These are phyloP conservation scores for Polylopha cassiicola DNA, from an alignment of 2,888 invertebrate species.

Conservation along the genomic window DNA sequence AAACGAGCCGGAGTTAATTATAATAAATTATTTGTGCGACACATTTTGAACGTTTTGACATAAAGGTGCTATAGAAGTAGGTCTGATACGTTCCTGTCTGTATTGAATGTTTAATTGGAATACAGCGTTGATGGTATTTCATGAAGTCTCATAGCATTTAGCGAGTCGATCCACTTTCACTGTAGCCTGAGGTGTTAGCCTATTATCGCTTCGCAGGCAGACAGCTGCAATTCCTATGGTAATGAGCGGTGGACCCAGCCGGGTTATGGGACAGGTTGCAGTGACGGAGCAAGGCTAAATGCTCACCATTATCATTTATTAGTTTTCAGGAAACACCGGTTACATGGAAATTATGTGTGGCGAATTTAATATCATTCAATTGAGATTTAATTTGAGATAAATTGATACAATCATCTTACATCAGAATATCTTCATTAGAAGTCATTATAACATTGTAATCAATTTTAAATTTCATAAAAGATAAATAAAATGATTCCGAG, in stretches of 20 bases:
- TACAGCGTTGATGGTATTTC: constrained; percentile 4
- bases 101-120: neutral
- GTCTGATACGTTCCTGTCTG: neutral
- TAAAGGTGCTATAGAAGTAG: neutral
- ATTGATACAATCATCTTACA: constrained; percentile 10
- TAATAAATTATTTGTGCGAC: constrained; percentile 16
- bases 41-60: constrained; percentile 3
- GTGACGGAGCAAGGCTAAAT: constrained; percentile 46
- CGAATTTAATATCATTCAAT: constrained; percentile 21
- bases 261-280: constrained; percentile 37
- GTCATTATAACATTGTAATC: constrained; percentile 1
- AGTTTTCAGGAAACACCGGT: constrained; percentile 51
- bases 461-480: no score
- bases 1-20: constrained; percentile 20
- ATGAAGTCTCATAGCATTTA: constrained; percentile 16
- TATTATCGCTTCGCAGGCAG: constrained; percentile 53
- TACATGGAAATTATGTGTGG: constrained; percentile 25
- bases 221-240: constrained; percentile 62
- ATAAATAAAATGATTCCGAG: no score
- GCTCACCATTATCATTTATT: constrained; percentile 47
- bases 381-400: constrained; percentile 21
- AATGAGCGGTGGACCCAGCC: constrained; percentile 46
- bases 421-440: constrained; percentile 16
- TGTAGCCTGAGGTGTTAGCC: constrained; percentile 49
- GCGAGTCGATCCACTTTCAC: constrained; percentile 51